Evolutionary conservation across 2,113 vertebrate species (phyloP).

Genomic region (Pica pica): DNA sequence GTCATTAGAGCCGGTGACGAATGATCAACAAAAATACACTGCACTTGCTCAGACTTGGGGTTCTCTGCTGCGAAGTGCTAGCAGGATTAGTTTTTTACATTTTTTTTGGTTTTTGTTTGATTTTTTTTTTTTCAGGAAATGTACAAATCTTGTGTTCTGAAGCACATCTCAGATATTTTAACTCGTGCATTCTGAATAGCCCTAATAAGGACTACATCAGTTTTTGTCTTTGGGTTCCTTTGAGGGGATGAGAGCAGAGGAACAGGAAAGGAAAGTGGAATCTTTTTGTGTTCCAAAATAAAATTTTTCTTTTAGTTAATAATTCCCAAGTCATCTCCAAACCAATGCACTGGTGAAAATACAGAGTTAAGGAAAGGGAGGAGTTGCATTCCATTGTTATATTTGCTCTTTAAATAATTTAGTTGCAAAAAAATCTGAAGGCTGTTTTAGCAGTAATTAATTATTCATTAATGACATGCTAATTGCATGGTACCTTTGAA

Average conservation of each 20-base stretch:
- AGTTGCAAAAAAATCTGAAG: conserved; percentile 92
- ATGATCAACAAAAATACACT: neutral
- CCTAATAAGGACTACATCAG: neutral
- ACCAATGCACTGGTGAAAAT: conserved; percentile 49
- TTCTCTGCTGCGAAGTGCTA: neutral
- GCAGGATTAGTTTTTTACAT: neutral
- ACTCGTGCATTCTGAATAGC: conserved; percentile 8
- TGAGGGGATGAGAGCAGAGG: neutral
- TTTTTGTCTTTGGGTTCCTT: neutral
- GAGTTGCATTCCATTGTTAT: conserved; percentile 72
- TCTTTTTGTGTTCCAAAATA: neutral
- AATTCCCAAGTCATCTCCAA: conserved; percentile 15
- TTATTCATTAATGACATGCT: conserved; percentile 99
- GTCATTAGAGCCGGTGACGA: conserved; percentile 16
- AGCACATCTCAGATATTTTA: neutral
- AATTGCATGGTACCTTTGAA: conserved; percentile 94
- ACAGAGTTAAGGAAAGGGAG: neutral
- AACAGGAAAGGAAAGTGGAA: neutral
- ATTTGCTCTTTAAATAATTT: conserved; percentile 97
- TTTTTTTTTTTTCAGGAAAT: neutral
- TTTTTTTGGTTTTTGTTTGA: neutral
- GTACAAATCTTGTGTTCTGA: neutral
- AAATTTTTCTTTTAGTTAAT: neutral
- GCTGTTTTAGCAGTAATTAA: conserved; percentile 96
- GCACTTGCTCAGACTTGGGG: neutral